These are phyloP conservation scores for Uria lomvia DNA, from an alignment of 2,113 vertebrate species.

Conservation along the genomic window DNA sequence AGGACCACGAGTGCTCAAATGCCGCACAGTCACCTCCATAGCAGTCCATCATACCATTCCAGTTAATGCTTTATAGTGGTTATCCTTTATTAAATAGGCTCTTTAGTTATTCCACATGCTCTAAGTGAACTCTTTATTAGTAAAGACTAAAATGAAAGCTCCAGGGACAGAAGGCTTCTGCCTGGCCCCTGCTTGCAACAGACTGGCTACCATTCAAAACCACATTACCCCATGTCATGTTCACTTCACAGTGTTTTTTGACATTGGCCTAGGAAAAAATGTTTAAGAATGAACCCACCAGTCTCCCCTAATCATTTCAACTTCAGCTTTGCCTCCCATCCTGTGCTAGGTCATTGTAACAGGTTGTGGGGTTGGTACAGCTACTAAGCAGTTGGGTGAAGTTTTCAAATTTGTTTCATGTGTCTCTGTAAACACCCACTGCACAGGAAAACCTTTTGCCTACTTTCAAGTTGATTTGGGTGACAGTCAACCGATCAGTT, in stretches of 20 bases:
- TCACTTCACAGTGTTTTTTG: background rate
- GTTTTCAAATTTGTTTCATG: background rate
- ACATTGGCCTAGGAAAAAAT: background rate
- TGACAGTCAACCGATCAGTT: background rate
- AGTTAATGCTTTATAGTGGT: background rate
- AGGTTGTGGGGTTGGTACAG: background rate
- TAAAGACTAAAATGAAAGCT: background rate
- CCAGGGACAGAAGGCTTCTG: background rate
- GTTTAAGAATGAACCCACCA: background rate
- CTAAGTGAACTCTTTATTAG: background rate
- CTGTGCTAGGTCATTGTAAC: no score
- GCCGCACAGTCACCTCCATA: background rate
- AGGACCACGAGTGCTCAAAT: background rate
- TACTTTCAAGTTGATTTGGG: background rate
- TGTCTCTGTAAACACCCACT: background rate
- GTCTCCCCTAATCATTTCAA: background rate
- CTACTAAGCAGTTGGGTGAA: background rate
- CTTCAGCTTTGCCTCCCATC: background rate
- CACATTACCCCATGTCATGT: background rate
- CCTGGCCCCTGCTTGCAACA: background rate
- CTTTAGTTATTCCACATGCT: background rate
- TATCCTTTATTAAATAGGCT: background rate
- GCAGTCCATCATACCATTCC: background rate
- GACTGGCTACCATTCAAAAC: background rate
- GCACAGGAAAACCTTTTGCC: background rate